Evolutionary conservation across 1,140 invertebrate genomes (phyloP).

Genomic region (Drosophila bipectinata): DNA sequence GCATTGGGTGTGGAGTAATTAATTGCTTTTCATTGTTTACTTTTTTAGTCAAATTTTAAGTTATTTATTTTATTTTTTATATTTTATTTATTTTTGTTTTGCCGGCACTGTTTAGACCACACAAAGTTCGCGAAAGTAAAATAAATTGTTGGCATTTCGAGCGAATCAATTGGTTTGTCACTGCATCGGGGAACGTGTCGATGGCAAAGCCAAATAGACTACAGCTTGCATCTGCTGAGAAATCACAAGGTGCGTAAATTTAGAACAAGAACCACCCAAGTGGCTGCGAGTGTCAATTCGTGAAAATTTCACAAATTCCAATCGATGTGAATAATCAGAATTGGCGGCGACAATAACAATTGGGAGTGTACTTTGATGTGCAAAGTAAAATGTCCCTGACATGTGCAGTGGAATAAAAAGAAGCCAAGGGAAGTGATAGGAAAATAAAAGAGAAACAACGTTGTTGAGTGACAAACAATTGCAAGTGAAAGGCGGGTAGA

Average conservation of each 20-base stretch:
- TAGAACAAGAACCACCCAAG: conserved; percentile 71
- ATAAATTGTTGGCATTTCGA: conserved; percentile 50
- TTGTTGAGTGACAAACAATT: conserved; percentile 81
- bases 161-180: conserved; percentile 71
- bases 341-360: conserved; percentile 58
- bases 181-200: conserved; percentile 50
- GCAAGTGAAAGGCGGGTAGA: conserved; percentile 61
- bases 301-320: conserved; percentile 80
- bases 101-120: conserved; percentile 22
- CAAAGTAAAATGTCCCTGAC: conserved; percentile 49
- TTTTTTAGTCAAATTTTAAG: conserved; percentile 8
- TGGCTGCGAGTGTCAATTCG: conserved; percentile 78
- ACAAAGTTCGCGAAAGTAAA: conserved; percentile 23
- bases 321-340: conserved; percentile 82
- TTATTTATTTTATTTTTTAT: neutral
- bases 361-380: conserved; percentile 61
- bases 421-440: conserved; percentile 4
- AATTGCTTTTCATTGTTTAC: neutral
- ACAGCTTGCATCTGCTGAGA: conserved; percentile 5
- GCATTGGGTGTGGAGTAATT: conserved; percentile 13
- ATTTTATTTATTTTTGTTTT: neutral
- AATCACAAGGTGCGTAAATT: conserved; percentile 53
- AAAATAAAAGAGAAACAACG: conserved; percentile 53
- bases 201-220: conserved; percentile 39
- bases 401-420: conserved; percentile 21